A percentile compares a stretch with the other conserved stretches of the same genome.
Conservation (phyloP, 2,113 vertebrate species). For the Stigmatopora argus region DNA sequence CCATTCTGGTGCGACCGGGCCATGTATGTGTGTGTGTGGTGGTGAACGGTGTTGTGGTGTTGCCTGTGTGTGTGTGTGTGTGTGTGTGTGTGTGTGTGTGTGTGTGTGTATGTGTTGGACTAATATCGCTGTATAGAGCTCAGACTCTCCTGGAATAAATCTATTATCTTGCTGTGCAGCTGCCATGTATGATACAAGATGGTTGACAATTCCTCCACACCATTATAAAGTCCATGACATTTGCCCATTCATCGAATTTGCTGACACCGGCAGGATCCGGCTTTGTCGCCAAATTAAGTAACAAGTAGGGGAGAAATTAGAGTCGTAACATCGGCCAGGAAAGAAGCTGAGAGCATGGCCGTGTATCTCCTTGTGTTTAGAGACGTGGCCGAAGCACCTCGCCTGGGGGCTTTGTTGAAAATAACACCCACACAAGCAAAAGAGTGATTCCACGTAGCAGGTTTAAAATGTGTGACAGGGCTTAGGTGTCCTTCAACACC, state of each 20-base stretch:
- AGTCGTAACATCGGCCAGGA: constrained; percentile 54
- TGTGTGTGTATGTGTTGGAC: constrained; percentile 48
- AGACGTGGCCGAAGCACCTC: constrained; percentile 81
- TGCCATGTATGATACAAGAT: constrained; percentile 69
- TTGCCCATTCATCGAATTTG: constrained; percentile 73
- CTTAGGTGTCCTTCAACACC: constrained; percentile 74
- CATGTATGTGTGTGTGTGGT: constrained; percentile 41
- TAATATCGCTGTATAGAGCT: constrained; percentile 71
- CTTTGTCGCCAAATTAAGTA: constrained; percentile 75
- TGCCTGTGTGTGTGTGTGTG: constrained; percentile 45
- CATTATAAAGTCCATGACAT: constrained; percentile 69
- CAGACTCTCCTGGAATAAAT: constrained; percentile 75
- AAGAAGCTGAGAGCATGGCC: constrained; percentile 66
- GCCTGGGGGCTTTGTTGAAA: constrained; percentile 64
- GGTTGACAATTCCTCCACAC: constrained; percentile 69
- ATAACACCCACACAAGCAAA: constrained; percentile 63
- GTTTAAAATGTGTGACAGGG: constrained; percentile 71
- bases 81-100: constrained; percentile 46
- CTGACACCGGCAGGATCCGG: constrained; percentile 76
- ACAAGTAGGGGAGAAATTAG: constrained; percentile 68
- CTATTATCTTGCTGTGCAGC: constrained; percentile 75
- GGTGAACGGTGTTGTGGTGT: too few relatives aligned
- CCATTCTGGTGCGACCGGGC: constrained; percentile 44
- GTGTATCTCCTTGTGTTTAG: constrained; percentile 77
- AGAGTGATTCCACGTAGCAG: constrained; percentile 57